phyloP scores from a whole-genome alignment of 2,113 vertebrate species.

The Triplophysa rosa region DNA sequence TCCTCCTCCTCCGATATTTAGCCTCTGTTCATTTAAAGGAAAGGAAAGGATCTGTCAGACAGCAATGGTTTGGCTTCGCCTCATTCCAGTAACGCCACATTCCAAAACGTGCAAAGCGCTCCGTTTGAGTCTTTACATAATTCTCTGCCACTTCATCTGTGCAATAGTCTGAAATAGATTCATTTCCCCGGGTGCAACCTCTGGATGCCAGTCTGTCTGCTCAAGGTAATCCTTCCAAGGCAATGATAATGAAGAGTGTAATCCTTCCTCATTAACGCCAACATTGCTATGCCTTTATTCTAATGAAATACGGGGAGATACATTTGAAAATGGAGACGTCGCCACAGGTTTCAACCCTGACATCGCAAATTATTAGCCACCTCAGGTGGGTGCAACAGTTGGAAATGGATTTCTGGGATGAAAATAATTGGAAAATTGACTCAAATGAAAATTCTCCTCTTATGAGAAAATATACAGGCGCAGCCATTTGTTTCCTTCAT shows the following conservation, averaged over 20 bases:
- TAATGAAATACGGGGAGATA: slow-evolving; percentile 54
- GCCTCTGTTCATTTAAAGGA: background rate
- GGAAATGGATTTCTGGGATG: slow-evolving; percentile 5
- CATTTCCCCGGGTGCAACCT: slow-evolving; percentile 47
- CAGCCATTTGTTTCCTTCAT: too few relatives aligned
- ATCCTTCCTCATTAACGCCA: slow-evolving; percentile 58
- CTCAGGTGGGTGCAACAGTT: slow-evolving; percentile 3
- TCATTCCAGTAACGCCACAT: slow-evolving; percentile 23
- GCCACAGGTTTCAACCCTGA: slow-evolving; percentile 44
- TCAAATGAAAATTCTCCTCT: slow-evolving; percentile 2
- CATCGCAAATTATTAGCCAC: slow-evolving; percentile 55
- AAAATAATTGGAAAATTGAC: slow-evolving; percentile 34
- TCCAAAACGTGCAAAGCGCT: slow-evolving; percentile 25
- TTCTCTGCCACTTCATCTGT: slow-evolving; percentile 43
- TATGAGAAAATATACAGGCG: background rate
- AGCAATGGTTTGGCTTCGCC: slow-evolving; percentile 11
- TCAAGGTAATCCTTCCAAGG: slow-evolving; percentile 57
- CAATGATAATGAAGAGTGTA: slow-evolving; percentile 54
- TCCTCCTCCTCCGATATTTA: slow-evolving; percentile 7
- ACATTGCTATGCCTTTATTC: slow-evolving; percentile 41
- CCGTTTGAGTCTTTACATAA: slow-evolving; percentile 32
- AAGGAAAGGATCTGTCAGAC: slow-evolving; percentile 10
- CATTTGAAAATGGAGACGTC: slow-evolving; percentile 44
- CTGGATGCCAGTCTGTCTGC: slow-evolving; percentile 50
- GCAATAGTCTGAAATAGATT: slow-evolving; percentile 51